Evolutionary conservation across 2,797 vertebrate genomes (phyloP).

Genomic region (Monodelphis domestica): DNA sequence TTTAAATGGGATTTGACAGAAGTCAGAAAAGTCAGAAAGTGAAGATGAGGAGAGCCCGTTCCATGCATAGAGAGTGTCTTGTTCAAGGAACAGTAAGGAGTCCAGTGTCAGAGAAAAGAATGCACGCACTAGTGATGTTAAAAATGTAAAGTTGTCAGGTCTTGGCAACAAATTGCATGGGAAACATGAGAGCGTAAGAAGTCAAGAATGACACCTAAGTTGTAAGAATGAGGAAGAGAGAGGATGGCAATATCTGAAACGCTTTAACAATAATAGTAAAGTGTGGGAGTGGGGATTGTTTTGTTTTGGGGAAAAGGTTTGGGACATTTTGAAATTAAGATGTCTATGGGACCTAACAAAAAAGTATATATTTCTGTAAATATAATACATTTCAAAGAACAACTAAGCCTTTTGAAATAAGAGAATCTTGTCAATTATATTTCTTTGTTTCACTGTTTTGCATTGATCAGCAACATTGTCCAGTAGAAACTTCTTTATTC

Average conservation of each 20-base stretch:
- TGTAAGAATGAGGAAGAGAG: neutral
- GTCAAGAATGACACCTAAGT: neutral
- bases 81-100: neutral
- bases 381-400: constrained; percentile 12
- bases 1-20: neutral
- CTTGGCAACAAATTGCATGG: neutral
- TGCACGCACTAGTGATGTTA: neutral
- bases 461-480: constrained; percentile 45
- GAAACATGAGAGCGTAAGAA: neutral
- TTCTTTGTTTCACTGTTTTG: constrained; percentile 41
- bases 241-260: neutral
- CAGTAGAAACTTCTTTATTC: constrained; percentile 47
- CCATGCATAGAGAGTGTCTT: neutral
- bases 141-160: neutral
- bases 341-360: neutral
- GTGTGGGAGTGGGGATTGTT: neutral
- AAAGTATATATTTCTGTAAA: neutral
- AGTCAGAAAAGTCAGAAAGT: neutral
- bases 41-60: neutral
- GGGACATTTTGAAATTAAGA: neutral
- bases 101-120: neutral
- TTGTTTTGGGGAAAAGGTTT: neutral
- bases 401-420: constrained; percentile 40
- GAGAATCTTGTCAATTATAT: constrained; percentile 28
- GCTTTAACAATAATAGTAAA: neutral